Conservation (phyloP, 1,140 invertebrate genomes). For the Tenebrio molitor region DNA sequence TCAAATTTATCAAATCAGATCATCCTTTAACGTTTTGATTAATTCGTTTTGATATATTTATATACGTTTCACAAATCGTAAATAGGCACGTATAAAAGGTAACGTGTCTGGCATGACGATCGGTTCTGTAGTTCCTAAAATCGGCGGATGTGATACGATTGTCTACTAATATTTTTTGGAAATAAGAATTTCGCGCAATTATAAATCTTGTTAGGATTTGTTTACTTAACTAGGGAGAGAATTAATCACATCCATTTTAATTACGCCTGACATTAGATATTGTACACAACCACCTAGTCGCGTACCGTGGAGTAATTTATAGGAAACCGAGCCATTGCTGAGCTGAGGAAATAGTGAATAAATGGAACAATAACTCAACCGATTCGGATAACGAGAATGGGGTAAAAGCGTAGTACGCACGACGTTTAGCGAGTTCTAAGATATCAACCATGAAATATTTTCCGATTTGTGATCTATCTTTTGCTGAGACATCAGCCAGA, state of each 20-base stretch:
- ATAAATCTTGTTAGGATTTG: conserved; percentile 46
- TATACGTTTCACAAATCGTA: conserved; percentile 29
- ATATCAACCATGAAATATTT: conserved; percentile 38
- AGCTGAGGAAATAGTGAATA: conserved; percentile 51
- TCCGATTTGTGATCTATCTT: not conserved
- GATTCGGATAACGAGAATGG: conserved; percentile 49
- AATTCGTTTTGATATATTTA: conserved; percentile 17
- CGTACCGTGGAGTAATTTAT: conserved; percentile 50
- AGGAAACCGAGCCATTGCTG: conserved; percentile 41
- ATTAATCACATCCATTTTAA: conserved; percentile 52
- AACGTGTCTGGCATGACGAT: not conserved
- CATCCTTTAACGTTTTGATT: conserved; percentile 16
- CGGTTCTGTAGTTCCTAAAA: not conserved
- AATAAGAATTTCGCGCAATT: conserved; percentile 11
- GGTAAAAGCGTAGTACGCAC: conserved; percentile 3
- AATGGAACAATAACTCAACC: conserved; percentile 51
- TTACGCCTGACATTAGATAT: conserved; percentile 43
- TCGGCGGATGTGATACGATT: not conserved
- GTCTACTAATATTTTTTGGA: not conserved
- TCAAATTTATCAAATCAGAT: conserved; percentile 27
- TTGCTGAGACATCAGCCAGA: too few relatives aligned
- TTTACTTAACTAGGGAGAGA: conserved; percentile 42
- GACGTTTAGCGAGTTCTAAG: conserved; percentile 37
- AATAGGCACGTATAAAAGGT: conserved; percentile 1
- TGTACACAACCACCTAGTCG: conserved; percentile 40